These are phyloP conservation scores for Chirona hameri DNA, from an alignment of 2,888 invertebrate genomes.

Conservation along the genomic window DNA sequence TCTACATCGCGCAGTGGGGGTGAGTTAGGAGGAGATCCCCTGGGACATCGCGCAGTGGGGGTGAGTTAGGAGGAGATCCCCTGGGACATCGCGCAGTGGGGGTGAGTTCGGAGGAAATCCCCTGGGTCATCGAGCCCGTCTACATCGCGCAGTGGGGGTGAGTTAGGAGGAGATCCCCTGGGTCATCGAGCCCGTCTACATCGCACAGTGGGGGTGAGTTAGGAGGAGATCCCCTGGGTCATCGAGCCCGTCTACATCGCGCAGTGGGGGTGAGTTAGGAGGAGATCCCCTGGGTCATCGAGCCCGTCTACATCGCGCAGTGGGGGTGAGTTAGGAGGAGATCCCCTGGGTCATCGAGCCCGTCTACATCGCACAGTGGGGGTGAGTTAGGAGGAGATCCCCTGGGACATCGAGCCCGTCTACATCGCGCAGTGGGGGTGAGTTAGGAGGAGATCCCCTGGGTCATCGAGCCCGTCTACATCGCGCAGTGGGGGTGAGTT, in stretches of 20 bases:
- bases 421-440: slow-evolving; percentile 99
- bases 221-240: slow-evolving; percentile 98
- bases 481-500: slow-evolving; percentile 95
- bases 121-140: slow-evolving; percentile 98
- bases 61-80: slow-evolving; percentile 90
- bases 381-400: slow-evolving; percentile 90
- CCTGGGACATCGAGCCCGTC: slow-evolving; percentile 98
- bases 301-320: slow-evolving; percentile 98
- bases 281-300: slow-evolving; percentile 99
- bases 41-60: slow-evolving; percentile 99
- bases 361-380: slow-evolving; percentile 99
- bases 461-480: slow-evolving; percentile 98
- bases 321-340: slow-evolving; percentile 93
- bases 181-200: slow-evolving; percentile 98
- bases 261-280: slow-evolving; percentile 92
- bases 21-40: slow-evolving; percentile 88
- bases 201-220: slow-evolving; percentile 95
- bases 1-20: slow-evolving; percentile 99
- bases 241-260: slow-evolving; percentile 99
- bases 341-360: slow-evolving; percentile 99
- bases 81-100: slow-evolving; percentile 99
- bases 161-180: slow-evolving; percentile 93
- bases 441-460: slow-evolving; percentile 93
- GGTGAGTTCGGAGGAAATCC: slow-evolving; percentile 98
- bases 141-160: slow-evolving; percentile 99